Evolutionary conservation across 2,888 invertebrate genomes (phyloP).

Genomic region (Bedellia somnulentella): DNA sequence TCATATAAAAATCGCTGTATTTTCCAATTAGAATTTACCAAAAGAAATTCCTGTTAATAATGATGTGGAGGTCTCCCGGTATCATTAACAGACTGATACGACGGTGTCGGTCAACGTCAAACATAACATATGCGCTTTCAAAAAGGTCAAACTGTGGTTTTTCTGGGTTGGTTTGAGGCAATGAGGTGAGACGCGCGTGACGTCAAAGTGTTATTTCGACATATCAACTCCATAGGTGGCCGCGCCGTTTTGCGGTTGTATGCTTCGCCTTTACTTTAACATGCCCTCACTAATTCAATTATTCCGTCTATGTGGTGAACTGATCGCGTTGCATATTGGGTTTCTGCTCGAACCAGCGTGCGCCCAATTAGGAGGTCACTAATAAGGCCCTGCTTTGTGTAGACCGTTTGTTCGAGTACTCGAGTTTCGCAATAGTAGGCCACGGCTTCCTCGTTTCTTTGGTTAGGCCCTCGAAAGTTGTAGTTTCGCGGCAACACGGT

Average conservation of each 20-base stretch:
- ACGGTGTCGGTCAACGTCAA: too few species aligned
- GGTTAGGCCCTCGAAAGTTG: conserved; percentile 44
- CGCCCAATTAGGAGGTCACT: conserved; percentile 52
- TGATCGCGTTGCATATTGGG: conserved; percentile 51
- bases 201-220: conserved; percentile 13
- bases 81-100: too few species aligned
- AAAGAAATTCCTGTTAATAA: too few species aligned
- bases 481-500: conserved; percentile 36
- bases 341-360: conserved; percentile 32
- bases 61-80: too few species aligned
- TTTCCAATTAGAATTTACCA: too few species aligned
- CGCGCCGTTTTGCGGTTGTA: conserved; percentile 15
- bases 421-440: conserved; percentile 26
- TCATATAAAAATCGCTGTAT: too few species aligned
- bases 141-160: conserved; percentile 7
- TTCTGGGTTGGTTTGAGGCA: conserved; percentile 6
- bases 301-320: conserved; percentile 46
- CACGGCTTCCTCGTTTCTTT: conserved; percentile 46
- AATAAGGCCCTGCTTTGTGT: conserved; percentile 47
- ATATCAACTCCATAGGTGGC: conserved; percentile 21
- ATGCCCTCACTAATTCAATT: conserved; percentile 50
- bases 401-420: conserved; percentile 47
- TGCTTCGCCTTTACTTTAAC: conserved; percentile 22
- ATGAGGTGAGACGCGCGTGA: conserved; percentile 6
- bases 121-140: conserved; percentile 1